Percentiles rank a stretch among this genome's conserved stretches.
Conservation (phyloP, 2,797 vertebrate genomes). For the Otus scops region DNA sequence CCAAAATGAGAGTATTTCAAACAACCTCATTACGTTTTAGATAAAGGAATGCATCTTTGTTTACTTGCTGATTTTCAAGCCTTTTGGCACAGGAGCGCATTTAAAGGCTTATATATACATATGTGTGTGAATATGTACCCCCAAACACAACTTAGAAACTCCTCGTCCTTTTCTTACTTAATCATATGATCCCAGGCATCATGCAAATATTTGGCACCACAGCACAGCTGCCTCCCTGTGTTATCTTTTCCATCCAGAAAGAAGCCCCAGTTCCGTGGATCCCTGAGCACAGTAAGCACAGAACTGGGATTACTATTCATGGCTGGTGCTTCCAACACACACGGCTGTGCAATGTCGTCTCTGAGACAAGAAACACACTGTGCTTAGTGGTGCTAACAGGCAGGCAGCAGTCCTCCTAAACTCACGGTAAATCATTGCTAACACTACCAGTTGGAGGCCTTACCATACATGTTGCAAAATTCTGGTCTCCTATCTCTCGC, state of each 20-base stretch:
- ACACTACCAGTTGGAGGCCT: not conserved
- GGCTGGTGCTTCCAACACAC: not conserved
- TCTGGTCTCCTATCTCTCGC: not conserved
- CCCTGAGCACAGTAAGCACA: not conserved
- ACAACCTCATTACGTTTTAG: not conserved
- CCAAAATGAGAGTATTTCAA: not conserved
- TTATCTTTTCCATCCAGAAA: not conserved
- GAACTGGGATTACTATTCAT: rapidly evolving
- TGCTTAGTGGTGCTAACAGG: not conserved
- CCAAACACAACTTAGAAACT: not conserved
- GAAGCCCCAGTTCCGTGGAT: not conserved
- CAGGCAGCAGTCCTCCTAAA: not conserved
- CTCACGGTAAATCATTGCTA: not conserved
- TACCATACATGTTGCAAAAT: rapidly evolving
- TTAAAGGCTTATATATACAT: not conserved
- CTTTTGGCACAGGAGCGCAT: not conserved
- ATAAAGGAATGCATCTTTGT: not conserved
- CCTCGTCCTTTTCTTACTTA: not conserved
- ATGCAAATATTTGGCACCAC: not conserved
- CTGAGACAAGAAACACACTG: not conserved
- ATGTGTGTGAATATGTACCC: rapidly evolving
- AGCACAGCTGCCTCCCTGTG: not conserved
- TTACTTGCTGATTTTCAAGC: not conserved
- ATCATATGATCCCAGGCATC: not conserved
- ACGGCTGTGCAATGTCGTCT: rapidly evolving